Evolutionary conservation across 2,888 invertebrate genomes (phyloP).

Genomic region (Scelioninae gen. 1): DNA sequence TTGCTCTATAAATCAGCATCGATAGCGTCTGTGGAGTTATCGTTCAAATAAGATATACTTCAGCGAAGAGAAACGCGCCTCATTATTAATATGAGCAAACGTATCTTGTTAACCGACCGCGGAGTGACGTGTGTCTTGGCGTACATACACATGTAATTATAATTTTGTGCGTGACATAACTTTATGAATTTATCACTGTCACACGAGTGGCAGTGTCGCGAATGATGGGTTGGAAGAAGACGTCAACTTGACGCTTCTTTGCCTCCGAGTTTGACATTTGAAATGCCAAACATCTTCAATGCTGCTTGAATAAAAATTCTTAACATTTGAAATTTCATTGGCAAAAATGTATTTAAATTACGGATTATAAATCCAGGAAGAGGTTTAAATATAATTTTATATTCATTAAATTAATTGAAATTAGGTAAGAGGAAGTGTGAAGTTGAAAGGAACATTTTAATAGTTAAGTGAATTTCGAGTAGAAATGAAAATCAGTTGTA

Average conservation of each 20-base stretch:
- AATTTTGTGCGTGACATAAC: constrained; percentile 51
- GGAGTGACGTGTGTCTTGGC: constrained; percentile 59
- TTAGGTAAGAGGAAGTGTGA: too few relatives aligned
- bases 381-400: too few relatives aligned
- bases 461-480: neutral
- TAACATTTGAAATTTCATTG: too few relatives aligned
- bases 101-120: constrained; percentile 68
- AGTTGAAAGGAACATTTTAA: neutral
- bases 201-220: constrained; percentile 29
- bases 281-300: neutral
- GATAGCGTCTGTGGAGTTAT: constrained; percentile 71
- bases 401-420: too few relatives aligned
- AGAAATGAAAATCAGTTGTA: constrained; percentile 31
- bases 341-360: too few relatives aligned
- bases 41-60: constrained; percentile 69
- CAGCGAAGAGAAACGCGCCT: constrained; percentile 67
- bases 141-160: constrained; percentile 64
- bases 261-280: constrained; percentile 6
- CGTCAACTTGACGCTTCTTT: constrained; percentile 19
- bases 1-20: constrained; percentile 76
- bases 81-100: constrained; percentile 72
- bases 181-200: constrained; percentile 66
- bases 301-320: neutral
- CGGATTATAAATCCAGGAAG: too few relatives aligned
- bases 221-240: constrained; percentile 48